Evolutionary conservation across 2,888 invertebrate genomes (phyloP).

Genomic region (Brenthis ino): DNA sequence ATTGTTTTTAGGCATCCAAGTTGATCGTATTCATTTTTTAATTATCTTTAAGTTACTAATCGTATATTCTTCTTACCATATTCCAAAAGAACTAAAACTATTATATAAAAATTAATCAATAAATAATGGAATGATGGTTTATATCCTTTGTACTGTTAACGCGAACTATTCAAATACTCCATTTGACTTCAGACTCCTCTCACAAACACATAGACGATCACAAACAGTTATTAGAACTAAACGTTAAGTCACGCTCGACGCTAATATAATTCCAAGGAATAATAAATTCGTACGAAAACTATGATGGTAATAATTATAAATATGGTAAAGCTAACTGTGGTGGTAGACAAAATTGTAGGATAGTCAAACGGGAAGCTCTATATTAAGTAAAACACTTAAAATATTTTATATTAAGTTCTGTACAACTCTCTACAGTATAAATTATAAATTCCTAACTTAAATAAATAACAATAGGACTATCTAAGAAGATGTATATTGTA

Average conservation of each 20-base stretch:
- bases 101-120: constrained; percentile 16
- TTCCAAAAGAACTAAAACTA: constrained; percentile 5
- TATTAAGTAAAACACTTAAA: constrained; percentile 65
- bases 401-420: constrained; percentile 57
- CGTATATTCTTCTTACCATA: constrained; percentile 11
- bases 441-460: constrained; percentile 65
- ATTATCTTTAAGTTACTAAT: constrained; percentile 13
- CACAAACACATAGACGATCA: constrained; percentile 33
- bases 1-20: constrained; percentile 8
- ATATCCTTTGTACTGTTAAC: constrained; percentile 39
- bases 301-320: constrained; percentile 28
- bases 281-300: constrained; percentile 29
- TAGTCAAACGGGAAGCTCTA: constrained; percentile 73
- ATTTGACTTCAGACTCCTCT: constrained; percentile 16
- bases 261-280: constrained; percentile 22
- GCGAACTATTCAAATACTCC: constrained; percentile 22
- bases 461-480: constrained; percentile 73
- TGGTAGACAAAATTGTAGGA: constrained; percentile 64
- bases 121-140: constrained; percentile 25
- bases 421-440: constrained; percentile 65
- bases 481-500: constrained; percentile 71
- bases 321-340: constrained; percentile 38
- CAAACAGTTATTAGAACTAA: constrained; percentile 33
- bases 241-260: constrained; percentile 10
- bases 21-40: constrained; percentile 7